Base-by-base conservation (phyloP, 2,113 vertebrate species). In the Calyptommatus sinebrachiatus region DNA sequence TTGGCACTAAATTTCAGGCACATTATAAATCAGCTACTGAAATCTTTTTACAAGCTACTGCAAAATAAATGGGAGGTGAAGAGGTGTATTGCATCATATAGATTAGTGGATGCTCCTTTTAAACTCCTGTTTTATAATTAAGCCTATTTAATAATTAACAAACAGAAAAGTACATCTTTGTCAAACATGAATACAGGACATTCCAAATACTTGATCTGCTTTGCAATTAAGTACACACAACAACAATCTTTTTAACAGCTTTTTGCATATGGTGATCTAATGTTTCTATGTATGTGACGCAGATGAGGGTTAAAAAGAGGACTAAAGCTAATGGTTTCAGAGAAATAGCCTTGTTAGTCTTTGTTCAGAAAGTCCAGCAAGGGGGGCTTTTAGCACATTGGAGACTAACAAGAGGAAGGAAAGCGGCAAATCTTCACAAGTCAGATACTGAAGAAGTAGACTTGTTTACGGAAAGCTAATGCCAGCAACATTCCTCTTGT, bases 11-110 rank as follows among this genome's bases (percentile, higher is more conserved):
- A 82, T 79, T 87, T 89, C 77, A 86, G 73, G 35, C n/a, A 48
- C 60, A 41, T 68, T 73, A 73, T 83, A 83, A 73, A 83, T 61
- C 28, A 5, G 21, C 21, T 67, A 83, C 3, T 24, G 62, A 73
- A 78, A 77, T 77, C 48, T 73, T 46, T 78, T 67, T 26, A 73
- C 50, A 73, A 67, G 28, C 63, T 46, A 65, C 29, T 62, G 61
- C 78, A 80, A 65, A 57, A 82, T 76, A 83, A 86, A 79, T 84
- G 81, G 2, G 41, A 79, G 86, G 5, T 31, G 83, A 92, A 70
- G 53, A 71, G 1, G 46, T 11, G 53, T 14, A 9, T n/a, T 72
- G 76, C 10, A 31, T 28, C 8, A n/a, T 24, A 41, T 66, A 31
- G 35, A 48, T 65, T 72, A 50, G 63, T 35, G 28, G 31, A 28